These are phyloP conservation scores for Alauda arvensis DNA, from an alignment of 2,797 vertebrate genomes.

Conservation along the genomic window DNA sequence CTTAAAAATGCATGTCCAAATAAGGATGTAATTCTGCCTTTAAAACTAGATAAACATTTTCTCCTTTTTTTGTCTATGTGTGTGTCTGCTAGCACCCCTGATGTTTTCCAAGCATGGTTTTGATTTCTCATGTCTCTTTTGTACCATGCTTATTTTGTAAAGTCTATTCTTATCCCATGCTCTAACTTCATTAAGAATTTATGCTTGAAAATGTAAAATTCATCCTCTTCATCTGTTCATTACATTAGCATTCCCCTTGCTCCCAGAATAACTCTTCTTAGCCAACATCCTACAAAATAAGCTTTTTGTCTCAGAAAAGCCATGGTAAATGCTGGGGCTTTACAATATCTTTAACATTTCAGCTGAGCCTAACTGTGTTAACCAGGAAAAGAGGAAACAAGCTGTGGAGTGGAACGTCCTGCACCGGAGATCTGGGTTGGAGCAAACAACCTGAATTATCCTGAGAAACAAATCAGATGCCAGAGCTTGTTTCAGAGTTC, in stretches of 20 bases:
- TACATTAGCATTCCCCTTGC: slow-evolving; percentile 45
- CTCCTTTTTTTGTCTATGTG: neutral
- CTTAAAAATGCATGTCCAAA: neutral
- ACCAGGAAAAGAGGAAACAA: neutral
- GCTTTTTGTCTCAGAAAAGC: slow-evolving; percentile 40
- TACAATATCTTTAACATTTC: neutral
- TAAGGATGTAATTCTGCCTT: neutral
- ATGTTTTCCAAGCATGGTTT: slow-evolving; percentile 29
- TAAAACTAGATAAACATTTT: slow-evolving; percentile 2
- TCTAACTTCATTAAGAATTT: slow-evolving; percentile 65
- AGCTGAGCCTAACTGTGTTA: neutral
- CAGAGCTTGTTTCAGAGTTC: neutral
- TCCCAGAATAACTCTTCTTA: slow-evolving; percentile 54
- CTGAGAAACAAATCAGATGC: neutral
- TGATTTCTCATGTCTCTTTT: slow-evolving; percentile 46
- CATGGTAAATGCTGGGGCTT: neutral
- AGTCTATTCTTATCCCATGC: slow-evolving; percentile 59
- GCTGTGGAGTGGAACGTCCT: neutral
- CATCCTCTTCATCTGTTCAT: slow-evolving; percentile 50
- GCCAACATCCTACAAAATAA: slow-evolving; percentile 35
- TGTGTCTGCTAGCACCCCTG: neutral
- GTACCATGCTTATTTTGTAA: slow-evolving; percentile 47
- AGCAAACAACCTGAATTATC: neutral
- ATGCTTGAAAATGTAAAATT: slow-evolving; percentile 62
- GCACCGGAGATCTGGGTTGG: neutral